These are phyloP conservation scores for Acanthoscelides obtectus DNA, from an alignment of 2,888 invertebrate species.

Conservation along the genomic window DNA sequence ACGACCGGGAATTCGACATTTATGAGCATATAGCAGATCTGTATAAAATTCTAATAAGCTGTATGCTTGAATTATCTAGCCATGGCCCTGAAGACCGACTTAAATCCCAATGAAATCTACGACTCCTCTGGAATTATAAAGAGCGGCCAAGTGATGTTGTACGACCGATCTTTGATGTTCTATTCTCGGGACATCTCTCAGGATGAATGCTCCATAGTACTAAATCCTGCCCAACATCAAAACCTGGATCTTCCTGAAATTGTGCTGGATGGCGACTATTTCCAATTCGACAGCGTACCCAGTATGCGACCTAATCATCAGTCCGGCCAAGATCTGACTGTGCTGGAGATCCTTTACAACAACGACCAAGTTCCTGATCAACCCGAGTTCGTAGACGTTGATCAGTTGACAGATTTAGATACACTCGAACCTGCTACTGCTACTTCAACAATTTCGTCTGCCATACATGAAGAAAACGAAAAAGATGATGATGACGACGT, in stretches of 20 bases:
- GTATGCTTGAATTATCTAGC: too few species aligned
- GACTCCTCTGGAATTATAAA: constrained; percentile 14
- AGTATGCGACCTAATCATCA: neutral
- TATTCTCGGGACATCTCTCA: constrained; percentile 8
- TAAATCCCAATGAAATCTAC: constrained; percentile 10
- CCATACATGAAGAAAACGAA: constrained; percentile 5
- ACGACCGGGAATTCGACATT: too few species aligned
- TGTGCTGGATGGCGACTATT: constrained; percentile 12
- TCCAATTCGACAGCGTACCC: constrained; percentile 10
- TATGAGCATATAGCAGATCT: neutral
- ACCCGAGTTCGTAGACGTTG: constrained; percentile 27
- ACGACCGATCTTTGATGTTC: constrained; percentile 13
- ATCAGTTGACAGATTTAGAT: constrained; percentile 19
- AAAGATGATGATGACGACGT: constrained; percentile 26
- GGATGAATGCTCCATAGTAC: constrained; percentile 13
- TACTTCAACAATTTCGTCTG: neutral
- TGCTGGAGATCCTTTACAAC: constrained; percentile 16
- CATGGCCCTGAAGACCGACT: constrained; percentile 16
- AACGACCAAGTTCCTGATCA: constrained; percentile 12
- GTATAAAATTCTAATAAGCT: neutral
- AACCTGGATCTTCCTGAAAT: constrained; percentile 12
- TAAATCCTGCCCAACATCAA: constrained; percentile 8
- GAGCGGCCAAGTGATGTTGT: constrained; percentile 13
- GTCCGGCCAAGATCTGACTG: constrained; percentile 12
- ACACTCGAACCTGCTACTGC: neutral